These are phyloP conservation scores for Chinchilla lanigera DNA, from an alignment of 2,113 vertebrate genomes.

Conservation along the genomic window DNA sequence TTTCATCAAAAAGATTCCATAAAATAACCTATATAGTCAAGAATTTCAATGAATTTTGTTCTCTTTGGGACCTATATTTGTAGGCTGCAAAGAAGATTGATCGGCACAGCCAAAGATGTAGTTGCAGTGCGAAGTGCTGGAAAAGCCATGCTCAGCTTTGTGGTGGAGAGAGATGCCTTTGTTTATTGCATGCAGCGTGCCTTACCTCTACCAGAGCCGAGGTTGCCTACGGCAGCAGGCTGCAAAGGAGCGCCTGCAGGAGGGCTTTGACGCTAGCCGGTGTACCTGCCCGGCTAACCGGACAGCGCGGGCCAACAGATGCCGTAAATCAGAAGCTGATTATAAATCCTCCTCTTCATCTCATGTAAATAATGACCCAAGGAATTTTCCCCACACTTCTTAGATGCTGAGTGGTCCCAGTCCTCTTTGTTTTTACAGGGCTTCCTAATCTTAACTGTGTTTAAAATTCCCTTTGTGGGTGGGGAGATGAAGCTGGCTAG, in stretches of 20 bases:
- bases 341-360: not conserved
- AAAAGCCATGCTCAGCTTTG: not conserved
- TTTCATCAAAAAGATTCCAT: not conserved
- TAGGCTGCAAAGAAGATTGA: not conserved
- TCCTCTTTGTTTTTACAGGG: slow-evolving; percentile 52
- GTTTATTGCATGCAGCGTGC: slow-evolving; percentile 77
- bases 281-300: slow-evolving; percentile 75
- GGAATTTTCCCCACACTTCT: slow-evolving; percentile 65
- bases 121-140: not conserved
- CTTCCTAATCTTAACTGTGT: slow-evolving; percentile 74
- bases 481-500: slow-evolving; percentile 71
- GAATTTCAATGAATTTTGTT: not conserved
- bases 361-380: not conserved
- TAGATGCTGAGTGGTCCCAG: slow-evolving; percentile 43
- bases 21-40: not conserved
- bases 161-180: not conserved
- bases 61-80: not conserved
- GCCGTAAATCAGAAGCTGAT: slow-evolving; percentile 50
- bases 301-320: slow-evolving; percentile 70
- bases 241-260: slow-evolving; percentile 75
- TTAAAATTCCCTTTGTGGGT: slow-evolving; percentile 76
- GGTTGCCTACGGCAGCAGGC: slow-evolving; percentile 77
- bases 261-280: slow-evolving; percentile 81
- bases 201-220: slow-evolving; percentile 76
- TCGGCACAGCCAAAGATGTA: not conserved